Evolutionary conservation across 1,140 invertebrate genomes (phyloP).

Genomic region (Olivierus martensii): DNA sequence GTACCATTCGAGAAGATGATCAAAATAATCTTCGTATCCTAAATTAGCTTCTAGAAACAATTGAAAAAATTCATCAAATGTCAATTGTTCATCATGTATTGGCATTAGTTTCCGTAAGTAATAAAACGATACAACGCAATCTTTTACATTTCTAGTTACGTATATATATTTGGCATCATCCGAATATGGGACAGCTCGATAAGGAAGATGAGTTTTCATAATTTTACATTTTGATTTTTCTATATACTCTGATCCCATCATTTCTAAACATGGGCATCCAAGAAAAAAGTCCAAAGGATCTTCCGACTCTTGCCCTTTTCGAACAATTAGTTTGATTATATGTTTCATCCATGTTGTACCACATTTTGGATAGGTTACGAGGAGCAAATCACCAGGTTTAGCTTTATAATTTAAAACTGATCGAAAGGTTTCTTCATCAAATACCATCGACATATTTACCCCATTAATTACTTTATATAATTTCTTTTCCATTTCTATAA

Average conservation of each 20-base stretch:
- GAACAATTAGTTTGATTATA: conserved; percentile 15
- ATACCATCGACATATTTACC: too few species aligned
- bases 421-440: too few species aligned
- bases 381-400: conserved; percentile 12
- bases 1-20: conserved; percentile 28
- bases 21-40: conserved; percentile 31
- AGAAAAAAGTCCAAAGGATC: not conserved
- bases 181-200: conserved; percentile 44
- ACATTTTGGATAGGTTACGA: conserved; percentile 18
- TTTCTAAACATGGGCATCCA: conserved; percentile 2
- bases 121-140: conserved; percentile 69
- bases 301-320: not conserved
- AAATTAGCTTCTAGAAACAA: conserved; percentile 26
- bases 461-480: too few species aligned
- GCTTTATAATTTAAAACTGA: conserved; percentile 15
- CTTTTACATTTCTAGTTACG: conserved; percentile 67
- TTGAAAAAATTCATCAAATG: conserved; percentile 28
- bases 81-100: not conserved
- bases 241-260: conserved; percentile 1
- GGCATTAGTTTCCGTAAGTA: conserved; percentile 52
- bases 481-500: too few species aligned
- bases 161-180: conserved; percentile 45
- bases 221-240: not conserved
- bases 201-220: conserved; percentile 58
- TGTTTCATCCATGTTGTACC: conserved; percentile 30